Conservation (phyloP, 2,797 vertebrate species). For the Oryzias dopingdopingensis region DNA sequence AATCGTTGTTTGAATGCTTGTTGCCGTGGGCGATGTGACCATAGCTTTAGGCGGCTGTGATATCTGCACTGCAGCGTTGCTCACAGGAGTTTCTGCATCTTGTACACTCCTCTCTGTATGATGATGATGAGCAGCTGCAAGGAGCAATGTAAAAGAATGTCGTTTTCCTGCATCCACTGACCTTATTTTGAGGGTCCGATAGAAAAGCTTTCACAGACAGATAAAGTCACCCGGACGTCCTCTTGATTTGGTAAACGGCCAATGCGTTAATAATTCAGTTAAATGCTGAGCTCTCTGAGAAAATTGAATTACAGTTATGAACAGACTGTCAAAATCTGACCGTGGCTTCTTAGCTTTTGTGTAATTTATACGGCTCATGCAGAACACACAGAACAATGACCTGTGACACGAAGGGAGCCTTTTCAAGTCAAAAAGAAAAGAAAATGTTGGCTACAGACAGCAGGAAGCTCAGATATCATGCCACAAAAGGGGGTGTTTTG, state of each 20-base stretch:
- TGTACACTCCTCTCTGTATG: slow-evolving; percentile 1
- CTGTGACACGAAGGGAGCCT: neutral
- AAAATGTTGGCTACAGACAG: too few species aligned
- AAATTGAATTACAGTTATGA: neutral
- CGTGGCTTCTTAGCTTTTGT: too few species aligned
- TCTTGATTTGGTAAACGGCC: slow-evolving; percentile 12
- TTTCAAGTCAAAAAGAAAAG: neutral
- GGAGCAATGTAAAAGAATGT: slow-evolving; percentile 19
- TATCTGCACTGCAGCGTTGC: too few species aligned
- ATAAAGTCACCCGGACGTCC: slow-evolving; percentile 4
- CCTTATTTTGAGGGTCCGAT: slow-evolving; percentile 26
- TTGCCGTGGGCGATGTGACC: too few species aligned
- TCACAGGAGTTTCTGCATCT: neutral
- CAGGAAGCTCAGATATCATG: too few species aligned
- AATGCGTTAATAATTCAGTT: neutral
- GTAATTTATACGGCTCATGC: neutral
- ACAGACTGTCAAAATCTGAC: too few species aligned
- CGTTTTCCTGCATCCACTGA: slow-evolving; percentile 1
- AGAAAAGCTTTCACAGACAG: slow-evolving; percentile 18
- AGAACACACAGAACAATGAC: neutral
- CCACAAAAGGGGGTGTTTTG: too few species aligned
- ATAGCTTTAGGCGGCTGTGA: too few species aligned
- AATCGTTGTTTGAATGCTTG: too few species aligned
- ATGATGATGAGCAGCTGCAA: slow-evolving; percentile 25
- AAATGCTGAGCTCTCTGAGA: neutral